These are phyloP conservation scores for Syngnathoides biaculeatus DNA, from an alignment of 2,113 vertebrate species.

Conservation along the genomic window DNA sequence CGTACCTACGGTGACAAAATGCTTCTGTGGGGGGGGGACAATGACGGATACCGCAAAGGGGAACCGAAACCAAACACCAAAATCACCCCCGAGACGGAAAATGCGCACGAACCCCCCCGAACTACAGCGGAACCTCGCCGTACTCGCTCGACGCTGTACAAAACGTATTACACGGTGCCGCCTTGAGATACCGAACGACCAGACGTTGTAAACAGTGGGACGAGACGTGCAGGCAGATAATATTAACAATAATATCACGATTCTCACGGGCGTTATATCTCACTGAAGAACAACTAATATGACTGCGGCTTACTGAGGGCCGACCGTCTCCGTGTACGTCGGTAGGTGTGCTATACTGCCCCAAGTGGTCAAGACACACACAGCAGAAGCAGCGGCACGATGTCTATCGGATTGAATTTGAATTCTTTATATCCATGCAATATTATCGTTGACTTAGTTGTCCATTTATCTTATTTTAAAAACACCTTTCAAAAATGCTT, in stretches of 20 bases:
- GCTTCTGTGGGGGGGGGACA: slow-evolving; percentile 67
- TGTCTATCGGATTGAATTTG: too few species aligned
- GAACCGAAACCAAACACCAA: slow-evolving; percentile 55
- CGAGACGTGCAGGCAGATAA: too few species aligned
- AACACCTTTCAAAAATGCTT: not conserved
- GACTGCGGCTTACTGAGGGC: not conserved
- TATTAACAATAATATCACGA: too few species aligned
- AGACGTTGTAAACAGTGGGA: too few species aligned
- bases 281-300: not conserved
- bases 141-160: not conserved
- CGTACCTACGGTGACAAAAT: slow-evolving; percentile 72
- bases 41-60: slow-evolving; percentile 70
- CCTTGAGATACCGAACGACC: not conserved
- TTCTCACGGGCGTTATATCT: too few species aligned
- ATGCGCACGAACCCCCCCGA: slow-evolving; percentile 26
- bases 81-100: slow-evolving; percentile 27
- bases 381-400: too few species aligned
- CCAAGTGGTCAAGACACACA: not conserved
- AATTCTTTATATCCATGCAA: not conserved
- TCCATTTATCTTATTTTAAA: not conserved
- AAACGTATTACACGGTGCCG: not conserved
- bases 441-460: too few species aligned
- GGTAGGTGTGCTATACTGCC: not conserved
- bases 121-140: not conserved
- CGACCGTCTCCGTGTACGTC: not conserved